Base-by-base conservation (phyloP, 2,888 invertebrate genomes). In the Agrochola circellaris region DNA sequence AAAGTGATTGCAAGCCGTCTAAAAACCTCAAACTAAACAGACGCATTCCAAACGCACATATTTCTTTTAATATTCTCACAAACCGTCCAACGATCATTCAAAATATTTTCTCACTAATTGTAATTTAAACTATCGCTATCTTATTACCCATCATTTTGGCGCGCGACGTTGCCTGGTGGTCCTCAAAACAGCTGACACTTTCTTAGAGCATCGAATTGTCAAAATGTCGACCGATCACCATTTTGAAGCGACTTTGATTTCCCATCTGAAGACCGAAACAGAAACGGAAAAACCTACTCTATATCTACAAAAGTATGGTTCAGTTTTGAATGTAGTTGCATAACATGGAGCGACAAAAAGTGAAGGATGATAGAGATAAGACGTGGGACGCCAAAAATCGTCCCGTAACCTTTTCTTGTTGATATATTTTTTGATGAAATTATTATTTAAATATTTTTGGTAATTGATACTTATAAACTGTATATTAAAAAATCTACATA, bases 221-320 rank as follows among this genome's bases (percentile, higher is more conserved):
- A 95, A 96, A 95, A 95, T 95, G 96, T 96, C 95, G 92, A 92
- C 93, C 94, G 90, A 94, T 95, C 95, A 94, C 90, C 45, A 65
- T 77, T 84, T 78, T 51, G 38, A 54, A 70, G 66, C 71, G 77
- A 73, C 69, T 82, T 85, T 77, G 68, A 81, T 69, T 72, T 56
- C 13, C 26, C 45, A 38, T 45, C 42, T 11, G 26, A 26, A 23
- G 13, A 15, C 1, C 2, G 13, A 54, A 64, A 8, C 1, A 2
- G 13, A 34, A 4, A 34, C 7, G 0, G 6, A 11, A 74, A n/a
- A 38, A 23, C 2, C 11, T 2, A 74, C 77, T 58, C 23, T 84
- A 58, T 61, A 0, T 3, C 1, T 15, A 0, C 4, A 0, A 0
- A 0, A 0, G 0, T 56, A 58, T 17, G 48, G 58, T 72, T 65